Base-by-base conservation (phyloP, 92 coral and sea anemone species). In the Parazoanthus swiftii region DNA sequence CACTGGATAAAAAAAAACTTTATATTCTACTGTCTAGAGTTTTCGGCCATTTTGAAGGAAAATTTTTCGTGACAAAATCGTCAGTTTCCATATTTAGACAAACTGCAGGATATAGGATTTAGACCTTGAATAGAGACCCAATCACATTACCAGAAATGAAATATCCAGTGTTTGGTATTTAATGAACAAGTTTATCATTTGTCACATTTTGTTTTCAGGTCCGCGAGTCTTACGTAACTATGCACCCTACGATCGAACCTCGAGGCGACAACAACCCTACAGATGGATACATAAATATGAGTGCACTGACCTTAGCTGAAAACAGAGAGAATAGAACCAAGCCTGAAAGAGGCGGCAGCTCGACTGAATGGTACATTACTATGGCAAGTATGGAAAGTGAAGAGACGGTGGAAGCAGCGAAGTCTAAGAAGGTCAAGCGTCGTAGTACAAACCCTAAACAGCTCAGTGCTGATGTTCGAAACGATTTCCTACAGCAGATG, bases 381-480 rank as follows among this genome's bases (percentile, higher is more conserved):
- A 84, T 84, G 87, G 15, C 21, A 84, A 35, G 79, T 21, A 6
- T n/a, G 35, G 87, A 84, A 20, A 72, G 65, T 71, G 87, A 70
- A 6, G 78, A 33, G 3, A 7, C 44, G 16, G 39, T 16, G 3
- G 67, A 44, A 26, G 25, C 0, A 46, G 9, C n/a, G 33, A 84
- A 37, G 75, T 25, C 4, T n/a, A 84, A 71, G 77, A 70, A 26
- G n/a, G 21, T 5, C 43, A 84, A 44, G 29, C 66, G 87, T 4
- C 87, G 87, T 39, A 84, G 87, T 59, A 48, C 67, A 6, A 84
- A 84, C 25, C 87, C 87, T 0, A 84, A 84, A 71, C 87, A 84
- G 87, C 79, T 6, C 20, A 84, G 87, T 29, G 39, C 87, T 7
- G 65, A 84, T 23, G 87, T 84, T 23, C 72, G 87, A 51, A 84